phyloP scores from a whole-genome alignment of 2,113 vertebrate genomes.

The Prionailurus bengalensis region DNA sequence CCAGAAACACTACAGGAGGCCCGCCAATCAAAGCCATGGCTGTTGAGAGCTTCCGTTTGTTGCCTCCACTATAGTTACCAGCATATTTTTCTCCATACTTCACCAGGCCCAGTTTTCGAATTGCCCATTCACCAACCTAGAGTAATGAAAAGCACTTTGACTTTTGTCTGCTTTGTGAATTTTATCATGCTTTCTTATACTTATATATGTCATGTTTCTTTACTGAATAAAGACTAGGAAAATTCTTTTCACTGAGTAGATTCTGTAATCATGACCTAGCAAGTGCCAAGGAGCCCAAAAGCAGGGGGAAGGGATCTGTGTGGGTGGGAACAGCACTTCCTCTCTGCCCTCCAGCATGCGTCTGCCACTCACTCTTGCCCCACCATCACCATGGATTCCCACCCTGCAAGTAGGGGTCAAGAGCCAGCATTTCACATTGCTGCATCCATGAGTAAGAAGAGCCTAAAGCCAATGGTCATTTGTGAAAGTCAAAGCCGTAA shows the following conservation, averaged over 20 bases:
- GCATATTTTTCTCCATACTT: conserved; percentile 96
- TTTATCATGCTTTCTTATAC: neutral
- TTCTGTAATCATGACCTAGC: neutral
- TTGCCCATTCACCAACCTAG: conserved; percentile 98
- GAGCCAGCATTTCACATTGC: neutral
- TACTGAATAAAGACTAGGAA: neutral
- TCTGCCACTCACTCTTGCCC: neutral
- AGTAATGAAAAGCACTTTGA: neutral
- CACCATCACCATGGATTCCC: rapidly evolving
- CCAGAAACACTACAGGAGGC: conserved; percentile 98
- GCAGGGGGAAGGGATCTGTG: neutral
- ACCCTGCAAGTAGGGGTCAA: neutral
- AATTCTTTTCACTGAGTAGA: neutral
- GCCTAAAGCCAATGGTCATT: neutral
- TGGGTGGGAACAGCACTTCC: too few relatives aligned
- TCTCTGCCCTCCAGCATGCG: neutral
- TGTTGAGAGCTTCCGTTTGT: conserved; percentile 98
- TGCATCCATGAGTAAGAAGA: neutral
- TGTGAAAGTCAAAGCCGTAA: neutral
- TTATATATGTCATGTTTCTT: neutral
- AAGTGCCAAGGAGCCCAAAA: neutral
- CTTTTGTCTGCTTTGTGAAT: neutral
- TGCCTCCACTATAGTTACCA: conserved; percentile 97
- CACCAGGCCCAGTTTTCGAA: conserved; percentile 95
- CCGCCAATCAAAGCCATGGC: conserved; percentile 97